Evolutionary conservation across 2,113 vertebrate genomes (phyloP), one percentile per base, ranked within the genome.

Genomic region (Dromas ardeola): DNA sequence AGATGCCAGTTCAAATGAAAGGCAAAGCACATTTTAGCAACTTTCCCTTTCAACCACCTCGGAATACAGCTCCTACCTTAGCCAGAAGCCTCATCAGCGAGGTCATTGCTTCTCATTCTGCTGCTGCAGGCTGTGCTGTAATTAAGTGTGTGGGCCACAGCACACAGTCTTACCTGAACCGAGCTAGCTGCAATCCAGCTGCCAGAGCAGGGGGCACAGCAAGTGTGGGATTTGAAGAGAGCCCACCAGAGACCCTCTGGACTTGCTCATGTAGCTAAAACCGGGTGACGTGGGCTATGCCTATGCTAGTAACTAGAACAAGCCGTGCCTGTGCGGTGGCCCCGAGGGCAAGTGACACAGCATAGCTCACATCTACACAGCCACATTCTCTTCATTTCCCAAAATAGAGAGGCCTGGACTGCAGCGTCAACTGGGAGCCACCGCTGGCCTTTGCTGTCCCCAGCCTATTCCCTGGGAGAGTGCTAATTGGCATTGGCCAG

Each of bases 391-490:
- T 79, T 79, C 6, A 9, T 52, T 86, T 88, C 81, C 62, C 36
- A 38, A n/a, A 93, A 61, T 0, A 82, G 49, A 84, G 32, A 47
- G n/a, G 26, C 23, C 36, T 73, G 58, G 36, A 17, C 63, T 61
- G 36, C 8, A n/a, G 47, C 3, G 2, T 32, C 69, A 29, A 4
- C 59, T 62, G 77, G 40, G 42, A 74, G 30, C 77, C 69, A 17
- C 30, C 0, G 0, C 0, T 56, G 72, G n/a, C 36, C 69, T 81
- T 77, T 93, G 50, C 81, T 69, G 56, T n/a, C 52, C 56, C 47
- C 49, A 61, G 26, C 6, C 36, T 23, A 0, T 61, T 82, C 34
- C 29, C 53, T 0, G 0, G 25, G 47, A 81, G 5, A n/a, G 66
- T 9, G 3, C 27, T 18, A 18, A 42, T 0, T 69, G 62, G 56